phyloP scores from a whole-genome alignment of 2,888 invertebrate genomes.

The Volucella inflata region DNA sequence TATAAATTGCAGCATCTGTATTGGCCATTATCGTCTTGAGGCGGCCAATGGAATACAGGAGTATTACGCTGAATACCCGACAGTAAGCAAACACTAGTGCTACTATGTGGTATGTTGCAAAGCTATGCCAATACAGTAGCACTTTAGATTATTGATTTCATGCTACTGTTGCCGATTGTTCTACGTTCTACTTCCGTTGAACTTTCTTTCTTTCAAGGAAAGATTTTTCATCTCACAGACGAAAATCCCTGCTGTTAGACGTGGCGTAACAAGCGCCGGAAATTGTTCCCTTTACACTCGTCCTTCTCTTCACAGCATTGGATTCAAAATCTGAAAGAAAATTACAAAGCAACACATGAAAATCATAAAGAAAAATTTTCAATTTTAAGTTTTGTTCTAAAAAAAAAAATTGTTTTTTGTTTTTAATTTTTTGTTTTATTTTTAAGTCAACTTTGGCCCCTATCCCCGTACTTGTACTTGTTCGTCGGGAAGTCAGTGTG shows the following conservation, averaged over 20 bases:
- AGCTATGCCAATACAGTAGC: slow-evolving; percentile 43
- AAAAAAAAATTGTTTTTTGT: not conserved
- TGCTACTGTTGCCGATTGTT: slow-evolving; percentile 49
- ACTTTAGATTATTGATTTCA: slow-evolving; percentile 54
- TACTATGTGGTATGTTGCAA: slow-evolving; percentile 28
- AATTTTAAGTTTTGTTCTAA: slow-evolving; percentile 67
- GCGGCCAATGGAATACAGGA: slow-evolving; percentile 35
- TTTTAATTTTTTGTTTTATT: slow-evolving; percentile 11
- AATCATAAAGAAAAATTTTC: slow-evolving; percentile 66
- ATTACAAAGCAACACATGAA: slow-evolving; percentile 65
- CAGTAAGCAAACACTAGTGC: slow-evolving; percentile 24
- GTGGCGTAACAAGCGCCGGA: slow-evolving; percentile 17
- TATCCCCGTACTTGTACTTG: slow-evolving; percentile 9
- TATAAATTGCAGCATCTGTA: slow-evolving; percentile 41
- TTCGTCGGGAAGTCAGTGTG: not conserved
- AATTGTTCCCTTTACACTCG: not conserved
- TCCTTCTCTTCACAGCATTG: slow-evolving; percentile 12
- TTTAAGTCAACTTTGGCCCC: not conserved
- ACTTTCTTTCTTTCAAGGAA: slow-evolving; percentile 1
- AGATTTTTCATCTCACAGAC: not conserved
- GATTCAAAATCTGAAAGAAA: slow-evolving; percentile 55
- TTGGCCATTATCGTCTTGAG: slow-evolving; percentile 52
- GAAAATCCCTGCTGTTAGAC: not conserved
- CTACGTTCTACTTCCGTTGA: not conserved
- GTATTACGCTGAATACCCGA: not conserved